A percentile compares a stretch with the other conserved stretches of the same genome.
Conservation (phyloP, 2,797 vertebrate species). For the Clarias platycephalus region DNA sequence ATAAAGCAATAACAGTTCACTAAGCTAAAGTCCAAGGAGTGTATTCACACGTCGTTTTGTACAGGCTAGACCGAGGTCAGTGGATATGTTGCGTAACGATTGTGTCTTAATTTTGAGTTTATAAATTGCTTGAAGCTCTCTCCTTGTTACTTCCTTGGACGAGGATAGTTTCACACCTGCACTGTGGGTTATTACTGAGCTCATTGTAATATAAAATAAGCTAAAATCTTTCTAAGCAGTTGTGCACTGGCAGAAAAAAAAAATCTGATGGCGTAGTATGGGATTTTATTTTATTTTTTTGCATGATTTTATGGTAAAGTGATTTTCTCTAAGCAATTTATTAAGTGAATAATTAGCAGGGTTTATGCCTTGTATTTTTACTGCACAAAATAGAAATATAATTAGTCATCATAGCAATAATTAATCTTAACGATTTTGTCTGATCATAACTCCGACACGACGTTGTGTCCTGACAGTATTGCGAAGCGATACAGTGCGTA, state of each 20-base stretch:
- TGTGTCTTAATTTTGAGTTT: neutral
- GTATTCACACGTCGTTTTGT: neutral
- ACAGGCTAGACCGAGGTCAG: neutral
- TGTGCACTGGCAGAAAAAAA: slow-evolving; percentile 24
- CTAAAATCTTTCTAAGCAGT: slow-evolving; percentile 24
- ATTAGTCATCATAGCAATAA: neutral
- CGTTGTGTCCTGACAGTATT: neutral
- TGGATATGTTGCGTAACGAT: neutral
- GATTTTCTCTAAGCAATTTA: neutral
- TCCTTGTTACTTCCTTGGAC: neutral
- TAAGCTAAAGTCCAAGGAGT: slow-evolving; percentile 8
- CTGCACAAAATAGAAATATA: neutral
- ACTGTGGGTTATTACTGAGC: neutral
- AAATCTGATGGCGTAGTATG: neutral
- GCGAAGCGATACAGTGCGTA: neutral
- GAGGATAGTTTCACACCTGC: neutral
- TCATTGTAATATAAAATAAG: slow-evolving; percentile 5
- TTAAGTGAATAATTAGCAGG: neutral
- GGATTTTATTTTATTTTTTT: neutral
- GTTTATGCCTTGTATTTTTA: neutral
- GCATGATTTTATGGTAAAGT: neutral
- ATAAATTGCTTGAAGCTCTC: neutral
- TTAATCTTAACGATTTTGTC: neutral
- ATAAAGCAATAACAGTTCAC: slow-evolving; percentile 19
- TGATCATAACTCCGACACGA: neutral